Evolutionary conservation across 2,797 vertebrate genomes (phyloP).

Genomic region (Peromyscus aztecus): DNA sequence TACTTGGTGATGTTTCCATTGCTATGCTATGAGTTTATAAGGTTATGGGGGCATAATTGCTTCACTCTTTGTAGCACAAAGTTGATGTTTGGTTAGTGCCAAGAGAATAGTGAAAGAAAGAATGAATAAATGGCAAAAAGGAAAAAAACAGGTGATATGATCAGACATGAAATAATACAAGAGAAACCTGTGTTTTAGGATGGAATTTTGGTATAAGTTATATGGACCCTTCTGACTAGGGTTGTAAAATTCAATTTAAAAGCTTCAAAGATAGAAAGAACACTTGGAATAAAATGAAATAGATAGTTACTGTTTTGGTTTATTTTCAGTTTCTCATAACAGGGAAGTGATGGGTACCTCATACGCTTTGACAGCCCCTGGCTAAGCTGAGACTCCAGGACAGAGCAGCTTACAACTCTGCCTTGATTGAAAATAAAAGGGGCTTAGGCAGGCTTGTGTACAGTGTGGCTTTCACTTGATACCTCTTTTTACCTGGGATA

Average conservation of each 20-base stretch:
- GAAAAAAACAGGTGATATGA: neutral
- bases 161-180: neutral
- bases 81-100: neutral
- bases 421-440: neutral
- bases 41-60: neutral
- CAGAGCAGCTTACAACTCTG: neutral
- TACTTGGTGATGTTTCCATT: neutral
- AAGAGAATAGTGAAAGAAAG: neutral
- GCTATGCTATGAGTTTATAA: neutral
- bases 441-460: fast-evolving
- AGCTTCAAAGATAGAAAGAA: neutral
- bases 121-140: neutral
- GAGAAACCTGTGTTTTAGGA: neutral
- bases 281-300: neutral
- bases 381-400: neutral
- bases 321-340: neutral
- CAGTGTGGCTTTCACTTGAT: neutral
- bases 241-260: conserved; percentile 40
- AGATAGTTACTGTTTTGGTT: neutral
- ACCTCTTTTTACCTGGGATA: neutral
- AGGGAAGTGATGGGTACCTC: neutral
- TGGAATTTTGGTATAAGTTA: neutral
- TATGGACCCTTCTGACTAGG: neutral
- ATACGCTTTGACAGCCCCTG: neutral
- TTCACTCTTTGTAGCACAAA: neutral